Percentiles rank a stretch among this genome's conserved stretches.
These are phyloP conservation scores for Bothrops jararaca DNA, from an alignment of 2,113 vertebrate species.

Conservation along the genomic window DNA sequence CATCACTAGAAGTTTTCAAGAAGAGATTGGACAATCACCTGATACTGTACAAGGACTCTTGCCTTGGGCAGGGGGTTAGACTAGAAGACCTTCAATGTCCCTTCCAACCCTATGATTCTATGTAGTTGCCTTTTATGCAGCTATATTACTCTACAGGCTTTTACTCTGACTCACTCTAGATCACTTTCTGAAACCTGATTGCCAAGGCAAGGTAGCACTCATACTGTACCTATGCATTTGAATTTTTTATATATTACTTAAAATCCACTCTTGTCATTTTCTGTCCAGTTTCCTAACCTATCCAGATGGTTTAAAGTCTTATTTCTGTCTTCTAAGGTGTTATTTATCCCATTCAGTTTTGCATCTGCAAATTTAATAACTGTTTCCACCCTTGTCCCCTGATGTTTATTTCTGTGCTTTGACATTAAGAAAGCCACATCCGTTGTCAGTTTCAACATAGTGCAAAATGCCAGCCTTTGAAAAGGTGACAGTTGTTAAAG, in stretches of 20 bases:
- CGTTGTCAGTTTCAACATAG: conserved; percentile 78
- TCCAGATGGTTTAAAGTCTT: not conserved
- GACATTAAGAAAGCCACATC: conserved; percentile 74
- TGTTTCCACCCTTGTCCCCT: not conserved
- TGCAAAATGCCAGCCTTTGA: conserved; percentile 76
- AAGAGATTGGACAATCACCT: no score
- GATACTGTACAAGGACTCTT: no score
- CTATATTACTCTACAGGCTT: not conserved
- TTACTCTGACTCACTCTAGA: not conserved
- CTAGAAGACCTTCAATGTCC: no score
- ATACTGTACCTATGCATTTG: not conserved
- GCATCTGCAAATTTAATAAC: not conserved
- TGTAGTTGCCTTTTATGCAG: not conserved
- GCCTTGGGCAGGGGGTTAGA: no score
- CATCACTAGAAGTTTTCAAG: no score
- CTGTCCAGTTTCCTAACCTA: not conserved
- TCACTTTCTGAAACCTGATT: not conserved
- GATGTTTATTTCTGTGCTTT: conserved; percentile 60
- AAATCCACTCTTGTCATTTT: not conserved
- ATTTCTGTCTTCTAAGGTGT: not conserved
- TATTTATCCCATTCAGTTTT: not conserved
- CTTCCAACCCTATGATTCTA: no score
- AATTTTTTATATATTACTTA: not conserved
- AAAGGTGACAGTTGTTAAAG: conserved; percentile 77
- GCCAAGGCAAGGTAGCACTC: not conserved